Evolutionary conservation across 2,113 vertebrate genomes (phyloP).

Genomic region (Myotis yumanensis): DNA sequence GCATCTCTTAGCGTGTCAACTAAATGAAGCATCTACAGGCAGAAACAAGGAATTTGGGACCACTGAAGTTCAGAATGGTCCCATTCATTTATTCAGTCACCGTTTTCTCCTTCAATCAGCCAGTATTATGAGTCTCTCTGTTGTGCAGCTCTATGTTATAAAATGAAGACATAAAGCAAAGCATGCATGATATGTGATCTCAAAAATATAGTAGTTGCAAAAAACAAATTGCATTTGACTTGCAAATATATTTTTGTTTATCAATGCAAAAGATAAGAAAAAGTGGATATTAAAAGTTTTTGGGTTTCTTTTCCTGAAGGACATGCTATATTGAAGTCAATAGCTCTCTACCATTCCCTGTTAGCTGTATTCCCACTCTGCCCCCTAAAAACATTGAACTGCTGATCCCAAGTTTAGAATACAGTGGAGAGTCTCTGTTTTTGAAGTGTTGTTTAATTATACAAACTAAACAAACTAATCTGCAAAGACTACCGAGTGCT

Average conservation of each 20-base stretch:
- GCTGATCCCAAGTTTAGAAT: not conserved
- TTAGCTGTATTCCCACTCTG: not conserved
- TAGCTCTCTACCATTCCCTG: not conserved
- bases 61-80: not conserved
- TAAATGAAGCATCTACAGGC: not conserved
- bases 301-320: not conserved
- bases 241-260: not conserved
- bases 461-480: not conserved
- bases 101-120: not conserved
- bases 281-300: not conserved
- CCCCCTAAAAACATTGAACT: not conserved
- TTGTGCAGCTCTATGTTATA: not conserved
- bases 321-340: not conserved
- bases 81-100: not conserved
- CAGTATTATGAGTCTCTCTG: not conserved
- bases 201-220: not conserved
- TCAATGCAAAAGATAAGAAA: not conserved
- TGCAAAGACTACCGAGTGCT: not conserved
- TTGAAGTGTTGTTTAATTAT: not conserved
- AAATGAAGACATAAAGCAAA: not conserved
- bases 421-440: not conserved
- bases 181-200: not conserved
- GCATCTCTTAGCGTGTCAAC: not conserved
- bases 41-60: not conserved
- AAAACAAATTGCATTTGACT: not conserved